Base-by-base conservation (phyloP, 1,140 invertebrate species). In the Drosophila serrata region DNA sequence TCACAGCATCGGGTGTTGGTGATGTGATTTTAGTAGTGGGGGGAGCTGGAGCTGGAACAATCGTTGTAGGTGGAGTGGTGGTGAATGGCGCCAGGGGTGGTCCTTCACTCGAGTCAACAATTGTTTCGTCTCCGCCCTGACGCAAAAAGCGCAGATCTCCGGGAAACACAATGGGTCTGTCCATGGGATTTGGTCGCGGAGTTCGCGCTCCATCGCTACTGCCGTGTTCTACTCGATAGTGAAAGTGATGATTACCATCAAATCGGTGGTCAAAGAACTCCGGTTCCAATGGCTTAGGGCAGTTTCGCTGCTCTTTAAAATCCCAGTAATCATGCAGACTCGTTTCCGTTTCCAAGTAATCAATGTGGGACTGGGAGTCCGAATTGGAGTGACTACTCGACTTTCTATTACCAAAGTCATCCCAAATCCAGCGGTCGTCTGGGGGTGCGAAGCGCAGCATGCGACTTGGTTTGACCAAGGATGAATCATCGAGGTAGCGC, bases 111-210 rank as follows among this genome's bases (percentile, higher is more conserved):
- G 48, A 12, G 5, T 59, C 45, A 4, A 7, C 15, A 15, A 8
- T 49, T 9, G 27, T 0, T 12, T 72, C 69, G 4, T 72, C 65
- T 4, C 12, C 46, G n/a, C 51, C 68, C 11, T 72, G 65, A 3
- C 43, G 67, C 22, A 72, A 45, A 27, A 91, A 91, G 4, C 84
- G 70, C n/a, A 91, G 24, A 15, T 90, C 85, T 0, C 85, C 85
- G 2, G 85, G 85, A 75, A 90, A 90, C 1, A 90, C 78, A 58
- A 90, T 79, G 0, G 85, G 85, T 29, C 49, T 81, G 35, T 90
- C 86, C 29, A 57, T 61, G 0, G 85, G 81, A 15, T 17, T 15
- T 17, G 73, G 64, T 15, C 84, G 73, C 6, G 46, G 33, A 6
- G 56, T 45, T 37, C 19, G 31, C 5, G 31, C 6, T 1, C n/a